phyloP scores from a whole-genome alignment of 2,797 vertebrate genomes.

The Melopsittacus undulatus region DNA sequence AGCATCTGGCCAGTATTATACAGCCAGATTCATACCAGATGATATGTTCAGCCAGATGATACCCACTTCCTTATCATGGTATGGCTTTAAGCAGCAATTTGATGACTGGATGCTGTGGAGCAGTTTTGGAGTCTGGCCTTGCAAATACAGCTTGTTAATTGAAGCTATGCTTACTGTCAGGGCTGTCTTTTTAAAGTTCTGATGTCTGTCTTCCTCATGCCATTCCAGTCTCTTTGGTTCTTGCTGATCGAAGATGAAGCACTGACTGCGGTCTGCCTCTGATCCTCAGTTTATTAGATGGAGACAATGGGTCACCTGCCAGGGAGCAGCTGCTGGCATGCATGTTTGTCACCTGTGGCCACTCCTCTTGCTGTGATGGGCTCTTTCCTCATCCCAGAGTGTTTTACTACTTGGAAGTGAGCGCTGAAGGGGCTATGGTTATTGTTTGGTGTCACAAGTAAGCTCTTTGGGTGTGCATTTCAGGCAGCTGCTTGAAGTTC shows the following conservation, averaged over 20 bases:
- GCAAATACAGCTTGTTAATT: background rate
- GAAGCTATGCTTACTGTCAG: background rate
- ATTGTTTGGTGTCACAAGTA: background rate
- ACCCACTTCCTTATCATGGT: background rate
- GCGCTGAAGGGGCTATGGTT: fast-evolving
- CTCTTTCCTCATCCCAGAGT: background rate
- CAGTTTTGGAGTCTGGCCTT: slow-evolving; percentile 23
- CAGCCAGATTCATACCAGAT: no score
- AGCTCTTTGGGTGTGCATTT: background rate
- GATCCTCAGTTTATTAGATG: background rate
- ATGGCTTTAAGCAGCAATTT: background rate
- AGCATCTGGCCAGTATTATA: background rate
- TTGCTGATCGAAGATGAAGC: background rate
- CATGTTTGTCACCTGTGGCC: slow-evolving; percentile 23
- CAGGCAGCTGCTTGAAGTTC: slow-evolving; percentile 10
- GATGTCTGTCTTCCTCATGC: background rate
- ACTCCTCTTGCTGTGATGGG: background rate
- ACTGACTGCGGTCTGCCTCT: background rate
- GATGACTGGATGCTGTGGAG: background rate
- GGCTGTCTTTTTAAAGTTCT: background rate
- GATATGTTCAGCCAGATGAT: background rate
- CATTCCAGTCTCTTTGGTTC: background rate
- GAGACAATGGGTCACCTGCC: background rate
- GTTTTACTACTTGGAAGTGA: background rate
- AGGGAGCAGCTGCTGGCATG: background rate